Conservation (phyloP, 2,113 vertebrate species). For the Nothocercus nigrocapillus region DNA sequence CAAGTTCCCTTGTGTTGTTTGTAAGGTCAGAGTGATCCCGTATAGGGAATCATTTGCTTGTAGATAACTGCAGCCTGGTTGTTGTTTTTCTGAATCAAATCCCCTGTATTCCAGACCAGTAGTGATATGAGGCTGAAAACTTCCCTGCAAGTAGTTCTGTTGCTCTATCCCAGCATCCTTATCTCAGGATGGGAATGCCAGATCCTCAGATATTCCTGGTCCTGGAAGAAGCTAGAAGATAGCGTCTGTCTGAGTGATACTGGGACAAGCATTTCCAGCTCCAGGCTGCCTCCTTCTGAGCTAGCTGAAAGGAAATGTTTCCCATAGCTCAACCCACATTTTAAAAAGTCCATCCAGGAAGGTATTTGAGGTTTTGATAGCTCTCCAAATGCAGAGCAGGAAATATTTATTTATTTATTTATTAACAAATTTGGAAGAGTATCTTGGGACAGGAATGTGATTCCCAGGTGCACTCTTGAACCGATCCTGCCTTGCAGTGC, state of each 20-base stretch:
- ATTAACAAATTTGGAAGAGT: not conserved
- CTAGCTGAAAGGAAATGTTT: slow-evolving; percentile 31
- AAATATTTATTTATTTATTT: not conserved
- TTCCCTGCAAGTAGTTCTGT: not conserved
- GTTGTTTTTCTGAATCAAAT: not conserved
- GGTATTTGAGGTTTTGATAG: slow-evolving; percentile 18
- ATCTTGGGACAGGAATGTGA: not conserved
- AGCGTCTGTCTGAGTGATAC: not conserved
- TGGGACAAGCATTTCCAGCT: not conserved
- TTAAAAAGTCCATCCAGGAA: not conserved
- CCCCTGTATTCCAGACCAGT: slow-evolving; percentile 17
- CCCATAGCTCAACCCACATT: slow-evolving; percentile 12
- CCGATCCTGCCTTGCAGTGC: fast-evolving
- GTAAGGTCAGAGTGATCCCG: slow-evolving; percentile 59
- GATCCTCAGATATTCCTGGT: not conserved
- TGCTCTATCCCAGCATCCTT: not conserved
- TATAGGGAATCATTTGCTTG: slow-evolving; percentile 21
- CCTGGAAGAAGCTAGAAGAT: not conserved
- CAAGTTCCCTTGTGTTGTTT: slow-evolving; percentile 22
- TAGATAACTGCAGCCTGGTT: slow-evolving; percentile 27
- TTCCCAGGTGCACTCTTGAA: not conserved
- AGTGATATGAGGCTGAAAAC: not conserved
- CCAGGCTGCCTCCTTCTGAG: not conserved
- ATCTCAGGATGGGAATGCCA: not conserved
- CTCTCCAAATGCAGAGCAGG: slow-evolving; percentile 23